Evolutionary conservation across 2,797 vertebrate species (phyloP), one percentile per base, ranked within the genome.

Genomic region (Nyctalus aviator): DNA sequence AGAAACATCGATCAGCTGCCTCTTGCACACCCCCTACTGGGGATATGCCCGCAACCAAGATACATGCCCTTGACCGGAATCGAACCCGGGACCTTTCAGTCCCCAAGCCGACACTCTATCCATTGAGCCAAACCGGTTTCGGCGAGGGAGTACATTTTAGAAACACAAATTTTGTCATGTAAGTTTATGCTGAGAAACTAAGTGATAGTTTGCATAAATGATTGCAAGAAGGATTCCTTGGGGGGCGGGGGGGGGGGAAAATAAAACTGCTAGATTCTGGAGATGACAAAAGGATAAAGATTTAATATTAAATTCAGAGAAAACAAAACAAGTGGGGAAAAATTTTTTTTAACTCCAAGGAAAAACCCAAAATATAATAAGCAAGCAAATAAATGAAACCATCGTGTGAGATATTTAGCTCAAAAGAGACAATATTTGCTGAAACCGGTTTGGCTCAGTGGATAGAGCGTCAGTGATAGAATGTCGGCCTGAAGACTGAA

Each of bases 381-480:
- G 44, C 87, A 81, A 81, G 59, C 27, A 90, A 94, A 75, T 71
- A 90, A 94, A 75, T 71, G n/a, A 96, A 93, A 59, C n/a, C 9
- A 59, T 1, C 68, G 8, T 48, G 68, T 83, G 53, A 2, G 5
- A 35, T 37, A 84, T 27, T 41, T 68, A 91, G n/a, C n/a, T 48
- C 18, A 77, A 85, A 0, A 92, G 5, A 94, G 32, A 89, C 55
- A 94, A 53, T 71, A 92, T n/a, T 82, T 73, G 37, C 37, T 3
- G 1, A 6, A 6, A 41, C 37, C 37, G 37, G 37, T 41, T 41
- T 41, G 37, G 37, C 37, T 41, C 37, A 41, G 35, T 37, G 35
- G 35, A 37, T 37, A 37, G 35, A 37, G 35, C 35, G 35, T 37
- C 35, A 4, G 35, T 37, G 35, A 37, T 37, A 37, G 37, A 41